Base-by-base conservation (phyloP, 2,888 invertebrate species). In the Hypercompe scribonia region DNA sequence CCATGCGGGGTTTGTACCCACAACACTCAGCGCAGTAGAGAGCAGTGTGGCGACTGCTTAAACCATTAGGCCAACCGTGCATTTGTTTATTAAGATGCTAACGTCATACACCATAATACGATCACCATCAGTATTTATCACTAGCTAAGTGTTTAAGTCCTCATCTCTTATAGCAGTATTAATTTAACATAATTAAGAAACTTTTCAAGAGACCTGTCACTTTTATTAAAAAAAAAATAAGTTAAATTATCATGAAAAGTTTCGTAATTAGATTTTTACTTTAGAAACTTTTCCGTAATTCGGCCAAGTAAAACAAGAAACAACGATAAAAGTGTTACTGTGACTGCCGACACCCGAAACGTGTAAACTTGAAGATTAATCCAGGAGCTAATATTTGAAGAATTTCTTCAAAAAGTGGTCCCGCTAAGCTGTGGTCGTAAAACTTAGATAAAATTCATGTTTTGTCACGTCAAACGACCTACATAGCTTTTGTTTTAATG, bases 301-400 rank as follows among this genome's bases (percentile, higher is more conserved):
- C 71, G 68, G 65, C 69, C 75, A 76, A 67, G 65, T 70, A 74
- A 39, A 74, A 67, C 24, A 54, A 68, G 64, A 71, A 74, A 70
- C 75, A 65, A 70, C 76, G 79, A 83, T 85, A 85, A 86, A 87
- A 87, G 87, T 86, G 82, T 86, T 86, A 81, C 80, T 78, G 81
- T 72, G 68, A 73, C 80, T 80, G 80, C 76, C 84, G 80, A 86
- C 87, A 85, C 83, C 81, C 79, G 73, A 77, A 82, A 80, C 73
- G 77, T 78, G 74, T 84, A 81, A 83, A 79, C 84, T 81, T 79
- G 76, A 78, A 83, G 88, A 88, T 90, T 89, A 90, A 83, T 87
- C 82, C 91, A 87, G 92, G 87, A 92, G 93, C 90, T 92, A 94
- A 94, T 93, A 93, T 94, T 94, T 94, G 88, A 89, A 87, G 91